These are phyloP conservation scores for Piliocolobus tephrosceles DNA, from an alignment of 2,113 vertebrate species.

Conservation along the genomic window DNA sequence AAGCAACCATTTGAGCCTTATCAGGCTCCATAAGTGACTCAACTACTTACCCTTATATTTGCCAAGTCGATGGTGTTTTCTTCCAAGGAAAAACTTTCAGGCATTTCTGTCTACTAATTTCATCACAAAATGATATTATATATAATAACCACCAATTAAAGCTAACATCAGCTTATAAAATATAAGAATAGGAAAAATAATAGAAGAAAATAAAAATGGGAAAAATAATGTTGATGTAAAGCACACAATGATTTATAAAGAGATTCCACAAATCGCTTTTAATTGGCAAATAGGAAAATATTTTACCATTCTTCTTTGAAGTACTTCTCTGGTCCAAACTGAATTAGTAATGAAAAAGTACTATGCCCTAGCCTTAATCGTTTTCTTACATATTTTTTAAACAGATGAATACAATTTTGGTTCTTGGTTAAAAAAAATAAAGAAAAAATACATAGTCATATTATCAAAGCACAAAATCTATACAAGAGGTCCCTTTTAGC, in stretches of 20 bases:
- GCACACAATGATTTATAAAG: background rate
- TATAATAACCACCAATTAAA: background rate
- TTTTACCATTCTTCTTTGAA: background rate
- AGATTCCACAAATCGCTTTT: background rate
- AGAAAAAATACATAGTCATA: background rate
- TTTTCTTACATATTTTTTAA: conserved; percentile 4
- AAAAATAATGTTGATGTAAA: background rate
- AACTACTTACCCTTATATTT: background rate
- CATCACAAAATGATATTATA: background rate
- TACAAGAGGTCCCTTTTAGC: background rate
- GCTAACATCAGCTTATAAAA: background rate
- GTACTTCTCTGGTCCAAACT: background rate
- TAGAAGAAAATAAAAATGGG: too few relatives aligned
- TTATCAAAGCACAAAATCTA: background rate
- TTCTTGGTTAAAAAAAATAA: background rate
- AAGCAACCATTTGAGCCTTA: background rate
- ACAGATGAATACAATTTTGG: conserved; percentile 26
- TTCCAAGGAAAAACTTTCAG: background rate
- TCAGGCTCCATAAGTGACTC: background rate
- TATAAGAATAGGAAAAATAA: background rate
- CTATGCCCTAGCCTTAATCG: background rate
- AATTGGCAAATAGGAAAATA: background rate
- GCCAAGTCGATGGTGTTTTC: background rate
- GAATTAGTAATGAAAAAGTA: background rate
- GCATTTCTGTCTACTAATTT: background rate